phyloP scores from a whole-genome alignment of 2,113 vertebrate species.

The Corythoichthys haematopterus region DNA sequence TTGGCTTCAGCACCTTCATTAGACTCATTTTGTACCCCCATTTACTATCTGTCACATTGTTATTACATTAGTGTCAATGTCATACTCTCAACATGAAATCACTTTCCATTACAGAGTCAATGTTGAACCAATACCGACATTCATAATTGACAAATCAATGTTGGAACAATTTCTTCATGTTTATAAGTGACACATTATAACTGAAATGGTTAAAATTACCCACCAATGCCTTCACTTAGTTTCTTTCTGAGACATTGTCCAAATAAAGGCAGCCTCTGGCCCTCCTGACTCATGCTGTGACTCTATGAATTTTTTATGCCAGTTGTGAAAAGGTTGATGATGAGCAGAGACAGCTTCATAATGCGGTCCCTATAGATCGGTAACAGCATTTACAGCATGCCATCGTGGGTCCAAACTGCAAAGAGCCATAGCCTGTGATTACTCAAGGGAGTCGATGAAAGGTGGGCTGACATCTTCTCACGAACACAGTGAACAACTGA shows the following conservation, averaged over 20 bases:
- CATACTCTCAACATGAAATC: slow-evolving; percentile 19
- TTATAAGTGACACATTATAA: background rate
- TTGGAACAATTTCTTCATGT: background rate
- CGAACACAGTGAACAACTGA: background rate
- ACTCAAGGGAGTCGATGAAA: slow-evolving; percentile 1
- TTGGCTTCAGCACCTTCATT: slow-evolving; percentile 15
- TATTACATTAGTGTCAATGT: slow-evolving; percentile 29
- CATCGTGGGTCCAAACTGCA: slow-evolving; percentile 4
- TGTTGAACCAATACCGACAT: background rate
- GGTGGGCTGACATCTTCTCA: slow-evolving; percentile 1
- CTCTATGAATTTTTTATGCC: slow-evolving; percentile 64
- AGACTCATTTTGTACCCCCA: slow-evolving; percentile 1
- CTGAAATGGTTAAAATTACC: background rate
- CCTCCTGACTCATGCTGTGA: slow-evolving; percentile 40
- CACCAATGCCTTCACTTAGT: background rate
- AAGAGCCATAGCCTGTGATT: slow-evolving; percentile 8
- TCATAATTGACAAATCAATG: slow-evolving; percentile 17
- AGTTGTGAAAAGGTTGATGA: slow-evolving; percentile 54
- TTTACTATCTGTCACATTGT: slow-evolving; percentile 8
- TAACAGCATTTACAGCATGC: slow-evolving; percentile 20
- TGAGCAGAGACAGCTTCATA: slow-evolving; percentile 48
- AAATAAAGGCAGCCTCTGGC: slow-evolving; percentile 19
- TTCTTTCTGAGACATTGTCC: background rate
- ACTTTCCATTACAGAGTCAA: slow-evolving; percentile 22
- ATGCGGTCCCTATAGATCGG: slow-evolving; percentile 34